Percentiles rank a stretch among this genome's conserved stretches.
These are phyloP conservation scores for Pelusios castaneus DNA, from an alignment of 2,113 vertebrate species.

Conservation along the genomic window DNA sequence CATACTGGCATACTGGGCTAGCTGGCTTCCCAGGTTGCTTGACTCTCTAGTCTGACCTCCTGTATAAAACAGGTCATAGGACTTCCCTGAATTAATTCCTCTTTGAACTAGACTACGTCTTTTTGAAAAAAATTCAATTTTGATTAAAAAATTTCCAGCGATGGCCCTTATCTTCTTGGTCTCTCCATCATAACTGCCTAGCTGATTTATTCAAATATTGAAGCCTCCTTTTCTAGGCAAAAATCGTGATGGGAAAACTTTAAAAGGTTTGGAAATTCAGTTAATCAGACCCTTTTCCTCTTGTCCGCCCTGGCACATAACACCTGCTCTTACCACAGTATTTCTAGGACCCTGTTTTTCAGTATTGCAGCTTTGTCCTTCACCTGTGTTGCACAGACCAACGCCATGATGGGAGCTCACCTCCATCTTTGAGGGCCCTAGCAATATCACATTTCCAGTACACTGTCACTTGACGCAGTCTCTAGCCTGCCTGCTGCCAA, in stretches of 20 bases:
- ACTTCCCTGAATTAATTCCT: not conserved
- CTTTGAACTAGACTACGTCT: not conserved
- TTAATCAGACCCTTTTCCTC: not conserved
- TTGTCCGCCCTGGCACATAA: not conserved
- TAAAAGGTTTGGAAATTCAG: not conserved
- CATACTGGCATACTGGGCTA: too few relatives aligned
- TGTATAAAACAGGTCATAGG: not conserved
- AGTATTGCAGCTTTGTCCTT: not conserved
- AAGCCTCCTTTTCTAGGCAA: not conserved
- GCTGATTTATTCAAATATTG: not conserved
- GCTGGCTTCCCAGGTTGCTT: not conserved
- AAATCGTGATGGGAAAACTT: not conserved
- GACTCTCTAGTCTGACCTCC: not conserved
- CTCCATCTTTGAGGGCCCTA: not conserved
- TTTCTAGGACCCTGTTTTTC: not conserved
- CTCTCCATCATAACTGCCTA: not conserved
- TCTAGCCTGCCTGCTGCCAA: not conserved
- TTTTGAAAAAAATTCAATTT: accelerated
- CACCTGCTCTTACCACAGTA: not conserved
- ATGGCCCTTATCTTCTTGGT: not conserved
- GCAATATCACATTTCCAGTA: not conserved
- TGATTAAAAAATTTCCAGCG: not conserved
- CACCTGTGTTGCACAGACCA: not conserved
- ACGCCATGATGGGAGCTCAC: not conserved
- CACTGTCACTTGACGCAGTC: not conserved